A percentile compares a stretch with the other conserved stretches of the same genome.
Conservation (phyloP, 1,140 invertebrate genomes). For the Gryon sp. region DNA sequence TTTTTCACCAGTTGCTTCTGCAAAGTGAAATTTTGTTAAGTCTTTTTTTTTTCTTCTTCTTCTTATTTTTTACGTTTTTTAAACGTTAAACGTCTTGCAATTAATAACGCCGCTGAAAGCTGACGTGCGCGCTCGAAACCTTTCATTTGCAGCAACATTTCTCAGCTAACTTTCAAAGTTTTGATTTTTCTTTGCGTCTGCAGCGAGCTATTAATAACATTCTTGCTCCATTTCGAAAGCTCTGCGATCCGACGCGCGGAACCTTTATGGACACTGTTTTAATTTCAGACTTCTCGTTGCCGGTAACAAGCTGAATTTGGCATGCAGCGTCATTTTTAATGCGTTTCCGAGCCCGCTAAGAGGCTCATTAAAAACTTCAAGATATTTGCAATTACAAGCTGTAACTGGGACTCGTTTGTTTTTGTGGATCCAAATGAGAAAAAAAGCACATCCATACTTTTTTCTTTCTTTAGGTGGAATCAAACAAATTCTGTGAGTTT, state of each 20-base stretch:
- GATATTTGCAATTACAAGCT: slow-evolving; percentile 54
- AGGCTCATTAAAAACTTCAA: slow-evolving; percentile 63
- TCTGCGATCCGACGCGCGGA: slow-evolving; percentile 24
- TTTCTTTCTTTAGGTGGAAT: too few species aligned
- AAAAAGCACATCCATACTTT: slow-evolving; percentile 20
- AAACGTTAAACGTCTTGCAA: slow-evolving; percentile 44
- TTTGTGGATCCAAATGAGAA: slow-evolving; percentile 30
- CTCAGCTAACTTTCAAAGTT: slow-evolving; percentile 41
- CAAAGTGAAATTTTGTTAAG: neutral
- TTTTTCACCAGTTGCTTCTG: too few species aligned
- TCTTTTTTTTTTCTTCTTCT: neutral
- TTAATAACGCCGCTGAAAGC: slow-evolving; percentile 52
- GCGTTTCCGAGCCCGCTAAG: slow-evolving; percentile 37
- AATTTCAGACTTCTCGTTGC: slow-evolving; percentile 54
- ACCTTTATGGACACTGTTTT: slow-evolving; percentile 53
- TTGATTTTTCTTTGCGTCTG: slow-evolving; percentile 61
- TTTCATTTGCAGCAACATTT: slow-evolving; percentile 51
- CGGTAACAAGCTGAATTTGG: slow-evolving; percentile 61
- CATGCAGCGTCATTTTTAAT: slow-evolving; percentile 62
- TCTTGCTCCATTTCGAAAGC: slow-evolving; percentile 59
- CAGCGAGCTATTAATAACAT: slow-evolving; percentile 59
- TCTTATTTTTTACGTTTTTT: slow-evolving; percentile 14
- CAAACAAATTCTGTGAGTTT: too few species aligned
- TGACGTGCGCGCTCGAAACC: slow-evolving; percentile 39
- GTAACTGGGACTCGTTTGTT: slow-evolving; percentile 28